Percentiles rank a stretch among this genome's conserved stretches.
phyloP scores from a whole-genome alignment of 2,797 vertebrate species.

The Saguinus oedipus region DNA sequence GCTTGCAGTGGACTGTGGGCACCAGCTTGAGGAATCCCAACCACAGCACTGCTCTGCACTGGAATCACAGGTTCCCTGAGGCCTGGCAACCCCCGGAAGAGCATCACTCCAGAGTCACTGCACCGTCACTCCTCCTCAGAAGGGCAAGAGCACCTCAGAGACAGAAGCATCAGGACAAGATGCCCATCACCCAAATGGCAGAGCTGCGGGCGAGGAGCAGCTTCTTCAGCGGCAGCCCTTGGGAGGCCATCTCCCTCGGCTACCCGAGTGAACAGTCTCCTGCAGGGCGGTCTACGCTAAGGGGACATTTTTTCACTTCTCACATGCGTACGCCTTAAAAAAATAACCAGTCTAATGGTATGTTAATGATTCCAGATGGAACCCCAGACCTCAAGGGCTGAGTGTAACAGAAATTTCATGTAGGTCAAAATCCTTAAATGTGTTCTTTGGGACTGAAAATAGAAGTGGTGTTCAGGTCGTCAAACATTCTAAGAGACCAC shows the following conservation, averaged over 20 bases:
- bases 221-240: neutral
- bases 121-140: neutral
- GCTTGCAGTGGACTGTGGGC: fast-evolving
- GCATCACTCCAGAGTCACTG: fast-evolving
- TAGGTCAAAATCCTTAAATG: neutral
- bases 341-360: neutral
- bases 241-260: neutral
- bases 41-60: fast-evolving
- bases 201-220: neutral
- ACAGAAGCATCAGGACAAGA: neutral
- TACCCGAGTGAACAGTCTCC: neutral
- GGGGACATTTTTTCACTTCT: neutral
- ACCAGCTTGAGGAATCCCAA: too few relatives aligned
- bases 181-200: fast-evolving
- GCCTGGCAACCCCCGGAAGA: fast-evolving
- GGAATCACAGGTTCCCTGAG: neutral
- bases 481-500: neutral
- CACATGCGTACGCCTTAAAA: neutral
- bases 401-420: neutral
- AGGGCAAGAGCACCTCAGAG: neutral
- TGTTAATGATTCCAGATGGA: neutral
- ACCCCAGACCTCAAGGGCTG: neutral
- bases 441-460: neutral
- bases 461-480: neutral
- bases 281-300: too few relatives aligned